Evolutionary conservation across 2,888 invertebrate species (phyloP).

Genomic region (Apodemia duryi): DNA sequence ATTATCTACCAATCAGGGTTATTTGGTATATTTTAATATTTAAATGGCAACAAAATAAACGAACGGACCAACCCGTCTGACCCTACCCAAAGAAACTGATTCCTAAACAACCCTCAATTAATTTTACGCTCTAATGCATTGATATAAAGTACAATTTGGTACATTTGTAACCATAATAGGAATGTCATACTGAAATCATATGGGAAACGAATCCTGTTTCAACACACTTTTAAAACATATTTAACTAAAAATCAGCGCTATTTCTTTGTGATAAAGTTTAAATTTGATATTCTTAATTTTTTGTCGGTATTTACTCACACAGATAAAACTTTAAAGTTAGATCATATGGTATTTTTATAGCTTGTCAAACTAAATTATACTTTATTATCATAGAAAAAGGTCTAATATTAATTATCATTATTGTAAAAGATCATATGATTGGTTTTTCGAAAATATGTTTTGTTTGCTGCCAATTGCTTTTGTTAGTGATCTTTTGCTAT

Average conservation of each 20-base stretch:
- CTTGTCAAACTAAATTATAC: slow-evolving; percentile 27
- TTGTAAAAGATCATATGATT: slow-evolving; percentile 24
- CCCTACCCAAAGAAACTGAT: slow-evolving; percentile 55
- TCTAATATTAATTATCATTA: slow-evolving; percentile 27
- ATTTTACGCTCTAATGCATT: slow-evolving; percentile 34
- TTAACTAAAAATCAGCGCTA: slow-evolving; percentile 33
- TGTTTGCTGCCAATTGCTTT: neutral
- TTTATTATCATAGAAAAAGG: neutral
- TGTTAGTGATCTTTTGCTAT: slow-evolving; percentile 4
- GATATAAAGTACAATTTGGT: slow-evolving; percentile 23
- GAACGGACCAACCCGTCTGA: slow-evolving; percentile 45
- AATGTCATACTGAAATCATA: slow-evolving; percentile 73
- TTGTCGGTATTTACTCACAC: slow-evolving; percentile 43
- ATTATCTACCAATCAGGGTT: slow-evolving; percentile 16
- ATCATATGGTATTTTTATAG: slow-evolving; percentile 53
- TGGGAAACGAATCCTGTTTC: slow-evolving; percentile 70
- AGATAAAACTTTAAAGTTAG: slow-evolving; percentile 54
- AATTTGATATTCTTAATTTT: slow-evolving; percentile 22
- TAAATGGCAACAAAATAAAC: slow-evolving; percentile 39
- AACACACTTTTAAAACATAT: slow-evolving; percentile 33
- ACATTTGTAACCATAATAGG: slow-evolving; percentile 38
- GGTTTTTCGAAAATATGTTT: slow-evolving; percentile 20
- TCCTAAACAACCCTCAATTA: slow-evolving; percentile 29
- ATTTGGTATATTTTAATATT: slow-evolving; percentile 35
- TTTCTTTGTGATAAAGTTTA: accelerated